Conservation (phyloP, 2,113 vertebrate species). For the Poicephalus meyeri region DNA sequence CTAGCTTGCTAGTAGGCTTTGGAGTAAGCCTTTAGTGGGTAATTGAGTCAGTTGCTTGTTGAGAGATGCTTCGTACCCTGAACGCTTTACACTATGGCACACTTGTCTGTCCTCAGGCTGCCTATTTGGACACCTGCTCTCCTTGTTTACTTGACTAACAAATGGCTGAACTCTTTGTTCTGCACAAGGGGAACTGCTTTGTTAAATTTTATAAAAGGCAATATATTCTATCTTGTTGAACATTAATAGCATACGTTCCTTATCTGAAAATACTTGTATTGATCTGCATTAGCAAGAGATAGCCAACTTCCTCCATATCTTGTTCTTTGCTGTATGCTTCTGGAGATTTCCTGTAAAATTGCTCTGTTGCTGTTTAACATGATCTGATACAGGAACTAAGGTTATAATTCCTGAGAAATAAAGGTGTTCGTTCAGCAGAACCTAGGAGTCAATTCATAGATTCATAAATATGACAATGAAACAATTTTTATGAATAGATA, state of each 20-base stretch:
- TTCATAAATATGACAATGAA: not conserved
- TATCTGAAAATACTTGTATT: slow-evolving; percentile 8
- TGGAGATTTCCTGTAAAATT: not conserved
- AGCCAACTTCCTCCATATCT: not conserved
- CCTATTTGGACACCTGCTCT: slow-evolving; percentile 55
- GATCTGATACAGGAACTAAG: not conserved
- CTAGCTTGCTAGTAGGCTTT: not conserved
- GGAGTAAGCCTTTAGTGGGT: not conserved
- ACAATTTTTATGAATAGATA: not conserved
- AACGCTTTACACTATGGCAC: too few species aligned
- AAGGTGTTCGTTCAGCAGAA: not conserved
- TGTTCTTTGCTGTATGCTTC: not conserved
- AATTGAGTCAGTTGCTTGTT: not conserved
- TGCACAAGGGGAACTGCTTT: slow-evolving; percentile 45
- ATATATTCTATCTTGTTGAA: not conserved
- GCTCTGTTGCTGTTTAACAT: not conserved
- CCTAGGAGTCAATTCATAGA: not conserved
- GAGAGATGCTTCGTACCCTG: too few species aligned
- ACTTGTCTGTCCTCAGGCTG: too few species aligned
- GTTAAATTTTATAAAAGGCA: slow-evolving; percentile 34
- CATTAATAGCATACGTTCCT: not conserved
- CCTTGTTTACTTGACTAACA: slow-evolving; percentile 68
- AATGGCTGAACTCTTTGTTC: slow-evolving; percentile 24
- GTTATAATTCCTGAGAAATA: not conserved
- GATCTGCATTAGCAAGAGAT: not conserved